Conservation (phyloP, 1,140 invertebrate genomes). For the Drosophila fuyamai region DNA sequence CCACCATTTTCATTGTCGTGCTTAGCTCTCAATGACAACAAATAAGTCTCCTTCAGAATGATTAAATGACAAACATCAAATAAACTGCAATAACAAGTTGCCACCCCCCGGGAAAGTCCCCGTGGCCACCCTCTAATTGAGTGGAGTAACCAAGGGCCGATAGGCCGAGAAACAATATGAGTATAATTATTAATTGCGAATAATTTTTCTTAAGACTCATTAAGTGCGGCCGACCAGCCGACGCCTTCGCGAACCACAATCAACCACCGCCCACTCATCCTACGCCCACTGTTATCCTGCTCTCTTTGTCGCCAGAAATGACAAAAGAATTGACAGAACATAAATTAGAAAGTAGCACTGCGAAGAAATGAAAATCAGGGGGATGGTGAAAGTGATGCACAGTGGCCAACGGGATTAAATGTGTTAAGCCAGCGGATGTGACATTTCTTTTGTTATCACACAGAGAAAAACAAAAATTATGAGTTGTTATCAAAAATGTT, state of each 20-base stretch:
- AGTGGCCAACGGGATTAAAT: constrained; percentile 51
- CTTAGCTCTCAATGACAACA: constrained; percentile 49
- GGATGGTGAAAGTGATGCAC: constrained; percentile 28
- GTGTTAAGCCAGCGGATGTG: constrained; percentile 75
- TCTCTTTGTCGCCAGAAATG: constrained; percentile 45
- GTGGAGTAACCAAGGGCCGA: constrained; percentile 25
- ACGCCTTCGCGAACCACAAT: constrained; percentile 46
- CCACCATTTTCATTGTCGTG: not conserved
- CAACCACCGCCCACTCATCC: constrained; percentile 9
- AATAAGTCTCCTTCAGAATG: constrained; percentile 68
- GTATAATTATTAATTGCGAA: constrained; percentile 81
- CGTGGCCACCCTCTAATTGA: constrained; percentile 28
- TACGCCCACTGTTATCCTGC: constrained; percentile 5
- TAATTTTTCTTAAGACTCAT: constrained; percentile 82
- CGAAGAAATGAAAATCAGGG: constrained; percentile 9
- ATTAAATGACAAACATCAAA: constrained; percentile 77
- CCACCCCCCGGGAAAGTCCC: constrained; percentile 7
- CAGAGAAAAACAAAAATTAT: not conserved
- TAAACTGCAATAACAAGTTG: constrained; percentile 72
- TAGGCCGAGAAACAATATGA: constrained; percentile 73
- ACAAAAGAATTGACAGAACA: constrained; percentile 76
- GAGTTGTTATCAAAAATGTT: not conserved
- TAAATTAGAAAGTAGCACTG: constrained; percentile 69
- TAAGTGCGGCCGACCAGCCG: constrained; percentile 69
- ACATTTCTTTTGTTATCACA: constrained; percentile 56